phyloP scores from a whole-genome alignment of 2,113 vertebrate species.

The Progne subis region DNA sequence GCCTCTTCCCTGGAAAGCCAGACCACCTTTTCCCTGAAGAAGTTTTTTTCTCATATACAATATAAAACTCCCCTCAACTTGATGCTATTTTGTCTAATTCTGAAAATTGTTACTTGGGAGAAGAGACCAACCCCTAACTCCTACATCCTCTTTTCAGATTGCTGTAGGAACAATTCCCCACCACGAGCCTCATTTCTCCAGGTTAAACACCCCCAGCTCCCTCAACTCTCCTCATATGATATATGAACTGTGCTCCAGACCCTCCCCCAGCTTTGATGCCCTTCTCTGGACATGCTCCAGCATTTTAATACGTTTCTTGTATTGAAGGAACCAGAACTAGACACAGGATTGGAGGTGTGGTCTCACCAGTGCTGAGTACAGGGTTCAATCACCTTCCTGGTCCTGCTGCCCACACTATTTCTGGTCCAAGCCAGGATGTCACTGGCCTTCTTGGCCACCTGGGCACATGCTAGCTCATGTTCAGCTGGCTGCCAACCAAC shows the following conservation, averaged over 20 bases:
- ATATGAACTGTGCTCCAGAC: background rate
- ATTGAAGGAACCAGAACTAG: too few species aligned
- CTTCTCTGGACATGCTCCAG: fast-evolving
- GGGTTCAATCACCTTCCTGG: background rate
- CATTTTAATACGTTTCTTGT: background rate
- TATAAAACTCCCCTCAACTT: background rate
- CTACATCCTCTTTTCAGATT: background rate
- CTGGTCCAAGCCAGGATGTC: background rate
- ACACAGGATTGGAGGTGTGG: background rate
- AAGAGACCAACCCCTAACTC: background rate
- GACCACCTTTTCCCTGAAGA: too few species aligned
- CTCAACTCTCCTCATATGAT: background rate
- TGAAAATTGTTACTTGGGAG: background rate
- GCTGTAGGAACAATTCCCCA: background rate
- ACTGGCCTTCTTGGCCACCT: background rate
- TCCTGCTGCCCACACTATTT: background rate
- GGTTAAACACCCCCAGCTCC: background rate
- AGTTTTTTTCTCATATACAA: background rate
- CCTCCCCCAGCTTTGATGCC: background rate
- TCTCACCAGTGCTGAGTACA: background rate
- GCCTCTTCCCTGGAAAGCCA: background rate
- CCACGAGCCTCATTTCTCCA: too few species aligned
- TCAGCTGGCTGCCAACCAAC: too few species aligned
- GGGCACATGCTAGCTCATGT: background rate
- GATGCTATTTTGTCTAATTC: background rate